Evolutionary conservation across 2,797 vertebrate genomes (phyloP).

Genomic region (Hybognathus amarus): DNA sequence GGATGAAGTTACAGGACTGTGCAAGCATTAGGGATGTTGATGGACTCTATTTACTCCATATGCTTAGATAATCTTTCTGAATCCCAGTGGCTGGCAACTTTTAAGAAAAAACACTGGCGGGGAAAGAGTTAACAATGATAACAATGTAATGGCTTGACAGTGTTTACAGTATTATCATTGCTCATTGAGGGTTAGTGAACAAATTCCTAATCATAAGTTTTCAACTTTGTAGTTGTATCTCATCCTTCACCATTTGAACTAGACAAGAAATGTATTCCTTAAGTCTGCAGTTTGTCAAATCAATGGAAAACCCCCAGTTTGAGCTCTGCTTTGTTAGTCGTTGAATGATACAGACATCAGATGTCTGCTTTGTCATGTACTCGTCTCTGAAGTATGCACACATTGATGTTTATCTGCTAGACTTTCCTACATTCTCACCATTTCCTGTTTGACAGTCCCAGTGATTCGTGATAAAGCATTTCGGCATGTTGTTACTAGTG

Average conservation of each 20-base stretch:
- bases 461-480: neutral
- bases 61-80: too few relatives aligned
- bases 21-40: too few relatives aligned
- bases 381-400: constrained; percentile 67
- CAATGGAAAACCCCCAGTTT: constrained; percentile 22
- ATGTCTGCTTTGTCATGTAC: constrained; percentile 58
- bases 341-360: constrained; percentile 40
- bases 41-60: too few relatives aligned
- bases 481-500: neutral
- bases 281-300: neutral
- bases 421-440: constrained; percentile 42
- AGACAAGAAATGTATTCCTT: constrained; percentile 5
- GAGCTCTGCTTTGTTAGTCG: constrained; percentile 34
- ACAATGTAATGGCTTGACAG: neutral
- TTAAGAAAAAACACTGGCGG: too few relatives aligned
- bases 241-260: neutral
- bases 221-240: neutral
- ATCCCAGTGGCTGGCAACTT: too few relatives aligned
- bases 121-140: neutral
- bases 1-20: too few relatives aligned
- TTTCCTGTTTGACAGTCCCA: neutral
- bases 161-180: constrained; percentile 2
- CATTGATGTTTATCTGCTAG: constrained; percentile 71
- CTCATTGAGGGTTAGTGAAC: neutral
- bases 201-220: neutral